Evolutionary conservation across 92 coral and sea anemone genomes (phyloP).

Genomic region (Plumapathes pennacea): DNA sequence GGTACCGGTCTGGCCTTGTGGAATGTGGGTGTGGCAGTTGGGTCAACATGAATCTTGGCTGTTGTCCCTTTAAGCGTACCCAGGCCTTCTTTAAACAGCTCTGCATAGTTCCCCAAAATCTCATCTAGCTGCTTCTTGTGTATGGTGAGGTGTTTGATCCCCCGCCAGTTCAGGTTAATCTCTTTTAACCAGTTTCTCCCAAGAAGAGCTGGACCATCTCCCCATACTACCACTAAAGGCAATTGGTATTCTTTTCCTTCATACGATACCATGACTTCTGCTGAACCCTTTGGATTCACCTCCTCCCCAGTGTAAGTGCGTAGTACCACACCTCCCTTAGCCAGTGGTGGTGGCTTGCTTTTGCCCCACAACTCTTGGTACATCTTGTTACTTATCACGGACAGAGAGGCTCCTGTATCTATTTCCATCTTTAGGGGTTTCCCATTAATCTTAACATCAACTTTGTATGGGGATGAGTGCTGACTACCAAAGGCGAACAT

Average conservation of each 20-base stretch:
- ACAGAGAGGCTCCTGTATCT: conserved; percentile 23
- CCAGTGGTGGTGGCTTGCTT: conserved; percentile 11
- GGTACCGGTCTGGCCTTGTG: conserved; percentile 32
- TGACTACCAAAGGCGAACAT: conserved; percentile 22
- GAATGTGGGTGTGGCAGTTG: conserved; percentile 9
- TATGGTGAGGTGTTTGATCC: neutral
- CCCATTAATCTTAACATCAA: neutral
- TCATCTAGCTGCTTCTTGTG: conserved; percentile 20
- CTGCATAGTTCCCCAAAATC: conserved; percentile 7
- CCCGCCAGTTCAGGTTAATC: conserved; percentile 20
- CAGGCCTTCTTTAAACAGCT: conserved; percentile 27
- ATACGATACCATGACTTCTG: conserved; percentile 20
- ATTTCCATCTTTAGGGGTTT: conserved; percentile 15
- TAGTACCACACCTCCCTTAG: conserved; percentile 4
- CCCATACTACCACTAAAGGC: conserved; percentile 19
- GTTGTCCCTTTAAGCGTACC: conserved; percentile 19
- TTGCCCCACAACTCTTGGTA: conserved; percentile 1
- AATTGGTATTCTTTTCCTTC: conserved; percentile 4
- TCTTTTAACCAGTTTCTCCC: conserved; percentile 24
- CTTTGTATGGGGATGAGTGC: conserved; percentile 19
- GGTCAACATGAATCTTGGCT: conserved; percentile 34
- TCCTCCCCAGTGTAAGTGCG: conserved; percentile 17
- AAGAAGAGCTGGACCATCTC: conserved; percentile 29
- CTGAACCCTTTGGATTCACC: conserved; percentile 27
- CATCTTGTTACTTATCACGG: conserved; percentile 30